Evolutionary conservation across 2,113 vertebrate species (phyloP).

Genomic region (Odocoileus hemionus): DNA sequence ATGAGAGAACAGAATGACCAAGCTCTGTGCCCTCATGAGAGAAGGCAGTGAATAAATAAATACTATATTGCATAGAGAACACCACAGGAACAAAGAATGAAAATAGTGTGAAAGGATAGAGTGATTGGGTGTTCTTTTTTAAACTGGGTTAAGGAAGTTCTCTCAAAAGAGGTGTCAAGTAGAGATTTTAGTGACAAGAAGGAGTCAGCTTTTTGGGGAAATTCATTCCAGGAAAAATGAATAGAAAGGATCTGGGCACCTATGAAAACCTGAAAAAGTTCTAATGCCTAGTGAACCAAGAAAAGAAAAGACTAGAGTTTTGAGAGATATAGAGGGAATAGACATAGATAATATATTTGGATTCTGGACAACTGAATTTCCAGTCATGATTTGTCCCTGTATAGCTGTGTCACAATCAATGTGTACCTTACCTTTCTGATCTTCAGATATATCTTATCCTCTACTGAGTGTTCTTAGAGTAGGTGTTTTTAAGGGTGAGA

Average conservation of each 20-base stretch:
- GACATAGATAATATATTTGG: neutral
- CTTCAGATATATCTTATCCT: neutral
- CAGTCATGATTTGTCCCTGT: neutral
- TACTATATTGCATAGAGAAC: neutral
- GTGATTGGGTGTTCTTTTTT: neutral
- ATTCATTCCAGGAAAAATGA: neutral
- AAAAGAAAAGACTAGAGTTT: neutral
- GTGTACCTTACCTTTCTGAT: neutral
- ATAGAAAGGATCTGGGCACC: neutral
- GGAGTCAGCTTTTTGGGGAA: neutral
- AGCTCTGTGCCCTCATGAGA: neutral
- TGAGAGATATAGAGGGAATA: neutral
- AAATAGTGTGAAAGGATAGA: neutral
- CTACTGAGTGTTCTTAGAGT: neutral
- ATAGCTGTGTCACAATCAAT: neutral
- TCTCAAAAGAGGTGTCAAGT: neutral
- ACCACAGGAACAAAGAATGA: neutral
- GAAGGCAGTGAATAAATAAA: neutral
- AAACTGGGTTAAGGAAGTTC: neutral
- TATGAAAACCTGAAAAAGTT: neutral
- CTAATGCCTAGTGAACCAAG: neutral
- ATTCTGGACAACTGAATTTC: neutral
- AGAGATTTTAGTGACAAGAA: neutral
- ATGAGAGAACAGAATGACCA: neutral
- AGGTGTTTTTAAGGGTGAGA: fast-evolving